A percentile compares a stretch with the other conserved stretches of the same genome.
phyloP scores from a whole-genome alignment of 2,888 invertebrate genomes.

The Drosophila emarginata region DNA sequence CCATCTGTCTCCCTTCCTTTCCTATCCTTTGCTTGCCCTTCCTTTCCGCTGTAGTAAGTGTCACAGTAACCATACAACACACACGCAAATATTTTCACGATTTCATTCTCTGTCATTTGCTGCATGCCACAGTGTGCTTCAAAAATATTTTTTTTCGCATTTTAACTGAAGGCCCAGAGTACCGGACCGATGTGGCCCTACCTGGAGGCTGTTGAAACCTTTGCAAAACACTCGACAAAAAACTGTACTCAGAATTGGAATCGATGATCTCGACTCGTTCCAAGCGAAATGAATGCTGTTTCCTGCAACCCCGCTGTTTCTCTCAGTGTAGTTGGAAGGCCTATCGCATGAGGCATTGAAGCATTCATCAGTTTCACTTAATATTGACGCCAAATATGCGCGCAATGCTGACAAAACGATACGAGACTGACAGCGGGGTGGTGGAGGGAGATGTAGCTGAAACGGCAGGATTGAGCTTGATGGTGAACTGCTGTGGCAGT shows the following conservation, averaged over 20 bases:
- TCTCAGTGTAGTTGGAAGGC: conserved; percentile 25
- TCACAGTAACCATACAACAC: conserved; percentile 79
- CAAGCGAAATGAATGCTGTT: neutral
- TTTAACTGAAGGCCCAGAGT: conserved; percentile 29
- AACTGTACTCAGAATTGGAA: neutral
- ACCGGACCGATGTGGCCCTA: conserved; percentile 35
- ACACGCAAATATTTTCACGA: conserved; percentile 82
- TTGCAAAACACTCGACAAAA: conserved; percentile 22
- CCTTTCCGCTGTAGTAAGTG: conserved; percentile 49
- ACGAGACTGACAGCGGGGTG: conserved; percentile 47
- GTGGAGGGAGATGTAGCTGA: conserved; percentile 23
- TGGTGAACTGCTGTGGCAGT: neutral
- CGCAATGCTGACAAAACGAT: conserved; percentile 82
- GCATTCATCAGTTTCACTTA: conserved; percentile 82
- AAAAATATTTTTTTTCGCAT: conserved; percentile 72
- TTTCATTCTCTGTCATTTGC: conserved; percentile 81
- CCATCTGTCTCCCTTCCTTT: conserved; percentile 29
- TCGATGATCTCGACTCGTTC: neutral
- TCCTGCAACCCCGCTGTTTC: neutral
- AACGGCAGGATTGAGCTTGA: conserved; percentile 38
- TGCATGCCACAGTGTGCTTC: conserved; percentile 81
- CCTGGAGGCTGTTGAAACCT: conserved; percentile 32
- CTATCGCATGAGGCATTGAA: conserved; percentile 49
- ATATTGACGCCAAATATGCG: conserved; percentile 82
- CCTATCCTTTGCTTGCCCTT: neutral